Base-by-base conservation (phyloP, 2,888 invertebrate genomes). In the Parochlus steinenii region DNA sequence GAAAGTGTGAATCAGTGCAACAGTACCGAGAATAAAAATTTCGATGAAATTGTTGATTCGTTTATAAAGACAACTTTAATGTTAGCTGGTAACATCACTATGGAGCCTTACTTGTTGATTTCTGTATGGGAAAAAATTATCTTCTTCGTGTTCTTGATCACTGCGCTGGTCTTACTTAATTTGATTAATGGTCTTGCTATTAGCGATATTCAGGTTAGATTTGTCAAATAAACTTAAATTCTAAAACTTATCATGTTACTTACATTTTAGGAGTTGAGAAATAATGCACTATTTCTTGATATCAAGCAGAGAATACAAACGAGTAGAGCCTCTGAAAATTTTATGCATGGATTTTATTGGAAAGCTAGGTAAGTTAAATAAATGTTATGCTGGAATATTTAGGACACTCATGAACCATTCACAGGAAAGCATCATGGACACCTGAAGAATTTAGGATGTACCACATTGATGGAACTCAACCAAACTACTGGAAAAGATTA, bases 141-240 rank as follows among this genome's bases (percentile, higher is more conserved):
- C 3, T 36, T 36, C 19, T 18, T 36, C 4, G 5, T 36, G 10
- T 36, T 36, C 19, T 29, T 36, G 3, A 12, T 29, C 11, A 36
- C 36, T 12, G 23, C 30, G 2, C 25, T 36, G 12, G 25, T 30
- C 8, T 14, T 36, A 5, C 30, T 36, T 15, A 36, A 36, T 24
- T 36, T 36, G 24, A 36, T 36, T 11, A 36, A 36, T 16, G 36
- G 36, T 30, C 25, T 36, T 14, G 36, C 36, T 10, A 36, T 36
- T 19, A 36, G 30, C 14, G 36, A 36, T 14, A 30, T 36, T 20
- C 24, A 23, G n/a, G 16, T 26, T 17, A n/a, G n/a, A n/a, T n/a
- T n/a, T n/a, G n/a, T n/a, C n/a, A n/a, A n/a, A n/a, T n/a, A n/a
- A n/a, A n/a, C n/a, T n/a, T n/a, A n/a, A n/a, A n/a, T n/a, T n/a